Percentiles rank a stretch among this genome's conserved stretches.
phyloP scores from a whole-genome alignment of 37 sponge, comb jelly and placozoan species.

The Beroe forskalii region DNA sequence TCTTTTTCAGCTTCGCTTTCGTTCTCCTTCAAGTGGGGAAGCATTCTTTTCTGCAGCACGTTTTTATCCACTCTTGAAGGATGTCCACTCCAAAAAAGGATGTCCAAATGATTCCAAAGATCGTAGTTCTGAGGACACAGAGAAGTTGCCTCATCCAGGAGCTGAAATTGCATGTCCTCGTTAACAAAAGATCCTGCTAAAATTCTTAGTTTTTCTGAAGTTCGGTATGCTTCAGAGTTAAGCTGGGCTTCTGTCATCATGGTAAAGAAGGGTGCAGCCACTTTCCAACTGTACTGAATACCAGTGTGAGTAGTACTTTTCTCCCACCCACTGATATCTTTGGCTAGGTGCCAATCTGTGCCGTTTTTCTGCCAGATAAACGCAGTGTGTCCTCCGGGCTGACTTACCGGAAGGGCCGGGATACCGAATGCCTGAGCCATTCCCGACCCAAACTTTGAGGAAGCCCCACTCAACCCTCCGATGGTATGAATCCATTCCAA shows the following conservation, averaged over 20 bases:
- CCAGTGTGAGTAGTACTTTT: constrained; percentile 20
- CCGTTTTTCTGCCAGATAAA: constrained; percentile 39
- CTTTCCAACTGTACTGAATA: constrained; percentile 21
- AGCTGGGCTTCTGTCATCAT: constrained; percentile 6
- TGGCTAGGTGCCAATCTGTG: constrained; percentile 25
- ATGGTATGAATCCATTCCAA: constrained; percentile 10
- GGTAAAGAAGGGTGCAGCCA: not conserved
- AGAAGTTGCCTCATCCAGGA: not conserved
- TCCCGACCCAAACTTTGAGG: constrained; percentile 8
- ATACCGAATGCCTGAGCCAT: constrained; percentile 55
- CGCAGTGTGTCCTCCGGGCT: constrained; percentile 39
- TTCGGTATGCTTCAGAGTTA: not conserved
- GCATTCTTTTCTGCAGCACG: not conserved
- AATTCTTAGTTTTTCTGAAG: constrained; percentile 15
- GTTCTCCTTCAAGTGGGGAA: not conserved
- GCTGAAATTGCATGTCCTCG: not conserved
- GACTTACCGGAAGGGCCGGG: constrained; percentile 17
- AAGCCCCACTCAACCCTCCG: constrained; percentile 11
- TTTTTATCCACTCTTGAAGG: not conserved
- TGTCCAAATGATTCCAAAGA: not conserved
- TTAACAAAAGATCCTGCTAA: not conserved
- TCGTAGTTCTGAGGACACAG: constrained; percentile 34
- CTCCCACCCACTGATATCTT: constrained; percentile 20
- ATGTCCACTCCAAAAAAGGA: not conserved
- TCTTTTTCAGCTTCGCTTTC: not conserved